These are phyloP conservation scores for Cryptotermes secundus DNA, from an alignment of 1,140 invertebrate genomes.

Conservation along the genomic window DNA sequence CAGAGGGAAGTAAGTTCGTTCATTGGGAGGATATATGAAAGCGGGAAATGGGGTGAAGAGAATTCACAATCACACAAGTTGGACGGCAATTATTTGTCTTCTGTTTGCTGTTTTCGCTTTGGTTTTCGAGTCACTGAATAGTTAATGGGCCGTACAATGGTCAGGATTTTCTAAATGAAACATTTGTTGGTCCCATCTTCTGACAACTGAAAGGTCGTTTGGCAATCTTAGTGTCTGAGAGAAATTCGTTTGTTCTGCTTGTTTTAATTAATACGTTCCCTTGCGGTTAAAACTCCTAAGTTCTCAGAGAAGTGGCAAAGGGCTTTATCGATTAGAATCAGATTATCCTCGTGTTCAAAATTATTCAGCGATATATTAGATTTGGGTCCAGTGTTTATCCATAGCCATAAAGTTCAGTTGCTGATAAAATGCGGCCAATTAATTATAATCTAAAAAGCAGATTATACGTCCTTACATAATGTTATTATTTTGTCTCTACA, in stretches of 20 bases:
- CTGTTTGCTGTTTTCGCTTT: slow-evolving; percentile 3
- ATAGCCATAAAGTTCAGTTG: too few species aligned
- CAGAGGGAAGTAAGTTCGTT: background rate
- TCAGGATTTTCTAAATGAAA: background rate
- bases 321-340: background rate
- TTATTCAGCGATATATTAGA: too few species aligned
- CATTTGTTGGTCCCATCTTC: background rate
- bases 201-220: background rate
- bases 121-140: slow-evolving; percentile 11
- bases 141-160: background rate
- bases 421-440: too few species aligned
- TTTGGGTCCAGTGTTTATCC: too few species aligned
- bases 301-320: background rate
- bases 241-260: background rate
- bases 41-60: background rate
- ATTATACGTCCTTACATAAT: too few species aligned
- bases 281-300: background rate
- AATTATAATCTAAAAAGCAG: too few species aligned
- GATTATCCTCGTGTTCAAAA: too few species aligned
- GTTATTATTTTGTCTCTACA: too few species aligned
- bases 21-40: background rate
- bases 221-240: background rate
- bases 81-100: background rate
- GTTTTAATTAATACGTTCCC: background rate
- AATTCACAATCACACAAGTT: slow-evolving; percentile 20